These are phyloP conservation scores for Gouania willdenowi DNA, from an alignment of 2,797 vertebrate genomes.

Conservation along the genomic window DNA sequence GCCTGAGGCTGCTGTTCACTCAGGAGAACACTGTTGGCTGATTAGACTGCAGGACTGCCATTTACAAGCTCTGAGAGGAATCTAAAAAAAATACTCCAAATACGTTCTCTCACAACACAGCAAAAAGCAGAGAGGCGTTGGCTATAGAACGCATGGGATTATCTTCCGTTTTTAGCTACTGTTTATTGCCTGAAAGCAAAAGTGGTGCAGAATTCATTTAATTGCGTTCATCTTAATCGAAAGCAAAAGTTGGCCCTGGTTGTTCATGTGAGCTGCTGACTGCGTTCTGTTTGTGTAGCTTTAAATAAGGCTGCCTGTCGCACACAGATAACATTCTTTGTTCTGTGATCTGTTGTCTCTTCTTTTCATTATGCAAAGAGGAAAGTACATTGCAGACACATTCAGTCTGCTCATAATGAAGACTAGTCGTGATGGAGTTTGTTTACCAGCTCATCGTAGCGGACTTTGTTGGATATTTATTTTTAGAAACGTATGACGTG, in stretches of 20 bases:
- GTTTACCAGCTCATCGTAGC: constrained; percentile 15
- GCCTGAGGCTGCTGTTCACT: constrained; percentile 44
- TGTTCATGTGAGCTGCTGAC: constrained; percentile 35
- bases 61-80: constrained; percentile 13
- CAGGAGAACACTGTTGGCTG: constrained; percentile 28
- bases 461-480: too few species aligned
- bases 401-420: constrained; percentile 39
- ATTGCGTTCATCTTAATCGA: constrained; percentile 20
- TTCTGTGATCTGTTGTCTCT: constrained; percentile 35
- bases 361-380: constrained; percentile 43
- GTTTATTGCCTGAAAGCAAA: constrained; percentile 4
- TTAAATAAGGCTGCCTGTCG: constrained; percentile 56
- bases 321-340: constrained; percentile 55
- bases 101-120: neutral
- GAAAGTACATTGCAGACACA: constrained; percentile 24
- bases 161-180: constrained; percentile 4
- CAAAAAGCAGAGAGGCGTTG: neutral
- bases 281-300: constrained; percentile 35
- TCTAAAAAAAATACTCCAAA: constrained; percentile 1
- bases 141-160: constrained; percentile 3
- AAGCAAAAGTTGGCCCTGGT: constrained; percentile 31
- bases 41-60: constrained; percentile 24
- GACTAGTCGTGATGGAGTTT: constrained; percentile 18
- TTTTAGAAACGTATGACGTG: too few species aligned
- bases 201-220: constrained; percentile 14